Base-by-base conservation (phyloP, 2,888 invertebrate species). In the Mythimna impura region DNA sequence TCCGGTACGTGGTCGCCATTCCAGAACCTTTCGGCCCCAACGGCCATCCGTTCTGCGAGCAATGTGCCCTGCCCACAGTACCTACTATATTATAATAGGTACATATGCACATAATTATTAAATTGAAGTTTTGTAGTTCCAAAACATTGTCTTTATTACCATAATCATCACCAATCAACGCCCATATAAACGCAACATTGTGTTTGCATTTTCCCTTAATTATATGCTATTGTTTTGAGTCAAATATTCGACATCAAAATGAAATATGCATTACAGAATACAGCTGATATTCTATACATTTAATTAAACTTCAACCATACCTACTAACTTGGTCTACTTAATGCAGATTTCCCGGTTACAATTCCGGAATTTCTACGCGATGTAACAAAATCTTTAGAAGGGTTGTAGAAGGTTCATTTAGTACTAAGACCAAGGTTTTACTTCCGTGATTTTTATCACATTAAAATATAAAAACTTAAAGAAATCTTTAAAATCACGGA, bases 261-360 rank as follows among this genome's bases (percentile, higher is more conserved):
- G 36, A 61, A 77, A 30, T 77, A 69, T 76, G 54, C 47, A 40
- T 40, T 36, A 25, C 60, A 60, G 2, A 22, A 36, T 22, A 60
- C 63, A 36, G 57, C 40, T 66, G 52, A 80, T 74, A 68, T 68
- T 69, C 52, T 30, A 34, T 47, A 58, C 43, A 76, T 79, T 81
- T 71, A 62, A 81, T 68, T 80, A 77, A 77, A 80, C 78, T 68
- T 71, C 50, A 3, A 40, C 50, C 22, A 22, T 55, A 64, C n/a
- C 47, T 58, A 57, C 64, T 14, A 61, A 40, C 40, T 70, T 70
- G 55, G 81, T 55, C 43, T 74, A 74, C 62, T 62, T 69, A 66
- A 66, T 76, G 66, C 66, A 70, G 64, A 43, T 36, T 52, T 71
- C 12, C 30, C 17, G 52, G 52, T 40, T 50, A 58, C 61, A 66